Evolutionary conservation across 2,797 vertebrate species (phyloP).

Genomic region (Chaetophractus vellerosus): DNA sequence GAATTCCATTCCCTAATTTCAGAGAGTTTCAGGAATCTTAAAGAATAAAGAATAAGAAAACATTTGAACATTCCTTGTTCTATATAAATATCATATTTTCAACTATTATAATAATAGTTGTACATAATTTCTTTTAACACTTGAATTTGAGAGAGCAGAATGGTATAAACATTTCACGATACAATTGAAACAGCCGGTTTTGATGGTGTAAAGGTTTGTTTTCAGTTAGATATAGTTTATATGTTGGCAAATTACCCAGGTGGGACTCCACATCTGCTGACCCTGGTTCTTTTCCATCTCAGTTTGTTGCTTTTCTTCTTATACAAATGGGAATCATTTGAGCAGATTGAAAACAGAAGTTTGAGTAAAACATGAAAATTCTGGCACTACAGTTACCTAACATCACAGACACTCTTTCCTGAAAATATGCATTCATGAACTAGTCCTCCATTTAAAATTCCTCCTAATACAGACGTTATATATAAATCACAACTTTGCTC

Average conservation of each 20-base stretch:
- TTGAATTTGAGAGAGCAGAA: neutral
- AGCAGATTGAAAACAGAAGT: constrained; percentile 36
- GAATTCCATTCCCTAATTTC: neutral
- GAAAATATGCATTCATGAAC: neutral
- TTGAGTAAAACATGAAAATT: neutral
- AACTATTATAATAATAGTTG: neutral
- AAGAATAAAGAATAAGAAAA: neutral
- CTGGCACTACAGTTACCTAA: neutral
- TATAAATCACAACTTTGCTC: no score
- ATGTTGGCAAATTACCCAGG: neutral
- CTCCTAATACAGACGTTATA: neutral
- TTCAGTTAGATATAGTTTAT: constrained; percentile 1
- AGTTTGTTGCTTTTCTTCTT: neutral
- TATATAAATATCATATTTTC: neutral
- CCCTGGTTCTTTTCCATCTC: neutral
- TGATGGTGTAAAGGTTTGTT: neutral
- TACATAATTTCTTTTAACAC: neutral
- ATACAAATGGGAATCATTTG: no score
- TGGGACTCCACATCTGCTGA: neutral
- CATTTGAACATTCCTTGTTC: neutral
- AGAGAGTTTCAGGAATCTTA: no score
- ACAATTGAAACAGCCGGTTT: neutral
- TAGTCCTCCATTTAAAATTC: neutral
- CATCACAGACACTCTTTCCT: neutral
- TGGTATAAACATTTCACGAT: neutral